Conservation (phyloP, 2,113 vertebrate species). For the Mobula hypostoma region DNA sequence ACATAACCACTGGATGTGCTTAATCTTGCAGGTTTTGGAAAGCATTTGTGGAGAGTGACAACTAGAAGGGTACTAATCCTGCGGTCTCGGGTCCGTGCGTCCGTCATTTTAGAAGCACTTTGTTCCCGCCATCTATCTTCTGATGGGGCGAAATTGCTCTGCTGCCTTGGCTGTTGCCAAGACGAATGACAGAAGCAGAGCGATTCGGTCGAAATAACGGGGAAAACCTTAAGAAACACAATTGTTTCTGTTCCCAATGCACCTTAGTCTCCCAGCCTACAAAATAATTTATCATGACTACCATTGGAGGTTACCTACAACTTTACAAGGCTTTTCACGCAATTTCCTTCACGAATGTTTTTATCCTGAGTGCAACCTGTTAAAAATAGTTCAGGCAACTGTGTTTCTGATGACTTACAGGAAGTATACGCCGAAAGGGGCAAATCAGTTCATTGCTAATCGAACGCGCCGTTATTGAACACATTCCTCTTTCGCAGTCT, state of each 20-base stretch:
- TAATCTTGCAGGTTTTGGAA: slow-evolving; percentile 17
- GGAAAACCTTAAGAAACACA: neutral
- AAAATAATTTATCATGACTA: neutral
- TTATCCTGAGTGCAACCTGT: neutral
- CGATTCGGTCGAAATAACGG: neutral
- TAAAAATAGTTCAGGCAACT: neutral
- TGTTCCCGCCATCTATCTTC: neutral
- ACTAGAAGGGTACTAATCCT: slow-evolving; percentile 39
- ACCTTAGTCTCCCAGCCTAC: neutral
- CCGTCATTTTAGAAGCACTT: neutral
- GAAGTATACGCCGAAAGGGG: neutral
- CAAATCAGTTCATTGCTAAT: neutral
- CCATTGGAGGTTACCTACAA: neutral
- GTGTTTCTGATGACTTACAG: neutral
- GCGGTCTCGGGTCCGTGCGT: slow-evolving; percentile 8
- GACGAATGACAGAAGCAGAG: neutral
- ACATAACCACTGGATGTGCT: neutral
- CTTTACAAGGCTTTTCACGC: neutral
- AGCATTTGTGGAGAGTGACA: neutral
- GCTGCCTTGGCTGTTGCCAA: slow-evolving; percentile 37
- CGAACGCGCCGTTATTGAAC: neutral
- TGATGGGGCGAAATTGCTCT: slow-evolving; percentile 40
- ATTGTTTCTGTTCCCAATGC: neutral
- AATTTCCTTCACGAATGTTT: no score
- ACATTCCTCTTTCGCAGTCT: neutral